Evolutionary conservation across 2,113 vertebrate species (phyloP).

Genomic region (Meles meles): DNA sequence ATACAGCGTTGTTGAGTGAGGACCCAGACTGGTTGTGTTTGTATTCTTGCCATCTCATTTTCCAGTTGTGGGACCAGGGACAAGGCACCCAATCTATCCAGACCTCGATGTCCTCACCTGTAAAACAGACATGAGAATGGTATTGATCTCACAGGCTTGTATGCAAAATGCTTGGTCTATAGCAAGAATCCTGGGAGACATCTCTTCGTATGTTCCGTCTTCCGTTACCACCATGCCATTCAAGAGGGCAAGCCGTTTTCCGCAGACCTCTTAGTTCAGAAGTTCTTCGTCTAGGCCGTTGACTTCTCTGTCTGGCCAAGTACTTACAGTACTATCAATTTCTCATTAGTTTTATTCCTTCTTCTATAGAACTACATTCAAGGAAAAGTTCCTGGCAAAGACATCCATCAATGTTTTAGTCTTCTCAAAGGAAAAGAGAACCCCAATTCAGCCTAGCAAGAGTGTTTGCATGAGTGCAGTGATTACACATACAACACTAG

Average conservation of each 20-base stretch:
- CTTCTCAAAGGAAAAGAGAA: conserved; percentile 16
- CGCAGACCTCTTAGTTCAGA: not conserved
- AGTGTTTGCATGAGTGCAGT: not conserved
- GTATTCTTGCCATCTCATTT: not conserved
- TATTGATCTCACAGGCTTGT: not conserved
- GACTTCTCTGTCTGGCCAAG: not conserved
- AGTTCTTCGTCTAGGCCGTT: not conserved
- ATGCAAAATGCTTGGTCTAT: not conserved
- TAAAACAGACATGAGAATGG: not conserved
- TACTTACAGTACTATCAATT: not conserved
- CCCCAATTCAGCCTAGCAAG: not conserved
- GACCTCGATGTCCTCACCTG: not conserved
- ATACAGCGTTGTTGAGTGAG: not conserved
- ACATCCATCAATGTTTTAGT: not conserved
- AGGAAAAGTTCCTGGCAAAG: not conserved
- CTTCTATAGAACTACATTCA: not conserved
- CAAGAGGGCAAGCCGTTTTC: not conserved
- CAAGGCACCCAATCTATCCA: not conserved
- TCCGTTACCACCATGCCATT: not conserved
- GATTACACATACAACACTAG: not conserved
- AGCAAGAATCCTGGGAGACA: not conserved
- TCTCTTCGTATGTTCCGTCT: not conserved
- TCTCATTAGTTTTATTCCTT: not conserved
- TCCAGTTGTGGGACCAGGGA: not conserved
- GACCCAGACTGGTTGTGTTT: not conserved